phyloP scores from a whole-genome alignment of 2,113 vertebrate genomes.

The Fukomys damarensis region DNA sequence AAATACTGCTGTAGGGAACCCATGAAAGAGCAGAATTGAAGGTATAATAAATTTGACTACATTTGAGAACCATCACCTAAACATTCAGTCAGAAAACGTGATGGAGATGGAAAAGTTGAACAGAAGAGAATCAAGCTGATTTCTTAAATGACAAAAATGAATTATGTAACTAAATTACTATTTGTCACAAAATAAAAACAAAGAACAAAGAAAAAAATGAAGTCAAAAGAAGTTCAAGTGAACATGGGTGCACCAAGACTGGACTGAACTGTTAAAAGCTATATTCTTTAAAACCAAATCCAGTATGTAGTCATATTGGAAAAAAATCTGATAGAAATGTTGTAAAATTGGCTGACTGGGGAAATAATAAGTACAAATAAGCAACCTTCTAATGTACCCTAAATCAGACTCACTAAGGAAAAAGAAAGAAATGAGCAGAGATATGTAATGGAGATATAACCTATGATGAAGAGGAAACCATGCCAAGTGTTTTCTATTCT shows the following conservation, averaged over 20 bases:
- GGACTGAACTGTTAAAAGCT: not conserved
- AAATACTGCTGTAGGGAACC: not conserved
- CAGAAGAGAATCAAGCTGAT: constrained; percentile 39
- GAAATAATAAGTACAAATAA: constrained; percentile 5
- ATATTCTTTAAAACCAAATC: not conserved
- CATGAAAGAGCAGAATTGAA: not conserved
- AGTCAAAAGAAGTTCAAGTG: not conserved
- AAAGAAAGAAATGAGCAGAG: not conserved
- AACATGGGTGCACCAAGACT: not conserved
- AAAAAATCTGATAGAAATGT: constrained; percentile 47
- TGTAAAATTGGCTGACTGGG: not conserved
- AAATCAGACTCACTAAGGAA: not conserved
- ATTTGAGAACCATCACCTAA: constrained; percentile 12
- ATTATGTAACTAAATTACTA: not conserved
- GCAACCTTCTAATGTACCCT: not conserved
- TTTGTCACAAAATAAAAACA: constrained; percentile 42
- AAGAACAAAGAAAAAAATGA: not conserved
- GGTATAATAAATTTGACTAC: not conserved
- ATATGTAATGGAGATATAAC: too few species aligned
- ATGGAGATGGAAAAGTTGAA: not conserved
- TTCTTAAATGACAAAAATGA: constrained; percentile 50
- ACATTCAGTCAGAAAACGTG: constrained; percentile 24
- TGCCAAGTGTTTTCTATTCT: not conserved
- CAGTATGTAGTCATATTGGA: not conserved
- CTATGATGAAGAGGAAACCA: not conserved